Base-by-base conservation (phyloP, 1,140 invertebrate species). In the Drosophila triauraria region DNA sequence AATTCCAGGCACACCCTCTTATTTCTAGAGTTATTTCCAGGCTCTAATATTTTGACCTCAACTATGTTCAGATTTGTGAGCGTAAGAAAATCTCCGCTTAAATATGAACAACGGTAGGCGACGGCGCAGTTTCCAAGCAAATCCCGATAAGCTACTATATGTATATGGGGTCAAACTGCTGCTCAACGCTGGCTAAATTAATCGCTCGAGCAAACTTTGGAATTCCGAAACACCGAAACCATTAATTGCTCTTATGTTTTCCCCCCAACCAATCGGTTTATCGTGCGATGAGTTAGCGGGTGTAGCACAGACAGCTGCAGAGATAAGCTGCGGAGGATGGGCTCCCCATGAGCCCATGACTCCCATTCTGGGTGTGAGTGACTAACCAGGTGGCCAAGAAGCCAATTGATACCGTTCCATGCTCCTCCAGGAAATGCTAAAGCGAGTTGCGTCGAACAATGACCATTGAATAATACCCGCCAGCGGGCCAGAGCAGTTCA, bases 391-490 rank as follows among this genome's bases (percentile, higher is more conserved):
- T 59, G 48, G 58, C 46, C 30, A 42, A 58, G 42, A 47, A 78
- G 20, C 65, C 67, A 70, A 70, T 77, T 78, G 76, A 78, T 78
- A 78, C 75, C 56, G 58, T 78, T 68, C 23, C 74, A 60, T 7
- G 61, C 64, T 60, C 61, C 69, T 87, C 67, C 76, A 80, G 60
- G 76, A 87, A 85, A 67, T 81, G 70, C 48, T 81, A 69, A 69
- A 40, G 59, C 72, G 48, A 84, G 71, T 57, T 57, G 76, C 57
- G 65, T 51, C 69, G 61, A 82, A 70, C 70, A 64, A 77, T 59
- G 69, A 63, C 61, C 75, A 88, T 88, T 70, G 78, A 87, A 83
- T 84, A 87, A 83, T 80, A 71, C 53, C 53, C 35, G 53, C 35
- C 4, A 56, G 20, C 53, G 53, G 20, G 53, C 53, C 40, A 56